A percentile compares a stretch with the other conserved stretches of the same genome.
Conservation (phyloP, 2,797 vertebrate genomes). For the Melanotaenia nigrans region DNA sequence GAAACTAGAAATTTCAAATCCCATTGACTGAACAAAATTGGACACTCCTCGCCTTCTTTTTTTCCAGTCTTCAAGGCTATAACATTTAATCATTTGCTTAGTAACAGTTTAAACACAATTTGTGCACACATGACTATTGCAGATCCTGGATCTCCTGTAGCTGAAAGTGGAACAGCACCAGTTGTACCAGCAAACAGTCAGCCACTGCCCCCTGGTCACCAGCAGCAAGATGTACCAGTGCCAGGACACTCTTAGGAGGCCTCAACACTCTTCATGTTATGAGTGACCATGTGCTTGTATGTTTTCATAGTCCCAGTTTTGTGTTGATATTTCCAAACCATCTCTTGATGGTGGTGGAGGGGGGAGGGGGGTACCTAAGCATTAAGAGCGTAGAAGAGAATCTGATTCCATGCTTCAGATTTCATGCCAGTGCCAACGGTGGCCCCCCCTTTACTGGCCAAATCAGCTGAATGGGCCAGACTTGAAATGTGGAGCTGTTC, state of each 20-base stretch:
- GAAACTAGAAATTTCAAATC: too few species aligned
- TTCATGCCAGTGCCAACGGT: conserved; percentile 22
- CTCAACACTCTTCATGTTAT: conserved; percentile 5
- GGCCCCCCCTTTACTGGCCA: neutral
- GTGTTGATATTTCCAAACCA: conserved; percentile 1
- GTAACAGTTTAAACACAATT: neutral
- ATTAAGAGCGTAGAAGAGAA: conserved; percentile 14
- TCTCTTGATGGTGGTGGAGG: neutral
- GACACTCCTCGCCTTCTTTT: too few species aligned
- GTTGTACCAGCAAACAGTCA: conserved; percentile 58
- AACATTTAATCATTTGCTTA: neutral
- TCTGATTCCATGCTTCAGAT: conserved; percentile 27
- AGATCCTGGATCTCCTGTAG: conserved; percentile 34
- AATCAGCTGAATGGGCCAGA: conserved; percentile 31
- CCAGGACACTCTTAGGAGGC: conserved; percentile 67
- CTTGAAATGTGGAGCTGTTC: conserved; percentile 28
- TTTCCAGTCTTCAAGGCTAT: too few species aligned
- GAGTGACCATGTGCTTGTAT: conserved; percentile 22
- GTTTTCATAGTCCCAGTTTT: conserved; percentile 13
- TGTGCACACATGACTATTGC: conserved; percentile 20
- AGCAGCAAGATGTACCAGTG: conserved; percentile 63
- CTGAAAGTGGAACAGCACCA: conserved; percentile 19
- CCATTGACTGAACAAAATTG: too few species aligned
- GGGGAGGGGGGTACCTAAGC: neutral
- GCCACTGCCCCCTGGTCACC: conserved; percentile 49